Base-by-base conservation (phyloP, 1,140 invertebrate species). In the Telenomus remus region DNA sequence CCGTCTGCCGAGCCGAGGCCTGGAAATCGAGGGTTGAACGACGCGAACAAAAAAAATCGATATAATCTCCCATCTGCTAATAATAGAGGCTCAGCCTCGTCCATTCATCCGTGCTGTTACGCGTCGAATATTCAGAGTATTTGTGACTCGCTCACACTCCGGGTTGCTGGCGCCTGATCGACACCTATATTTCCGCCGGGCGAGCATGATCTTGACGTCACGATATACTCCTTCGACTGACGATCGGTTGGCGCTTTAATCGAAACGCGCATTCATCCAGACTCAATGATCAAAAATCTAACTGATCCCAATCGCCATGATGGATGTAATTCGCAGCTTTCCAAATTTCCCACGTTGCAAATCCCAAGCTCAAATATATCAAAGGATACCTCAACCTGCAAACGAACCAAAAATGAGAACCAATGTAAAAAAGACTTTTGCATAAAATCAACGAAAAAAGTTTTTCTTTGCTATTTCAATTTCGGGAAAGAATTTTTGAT, bases 11-110 rank as follows among this genome's bases (percentile, higher is more conserved):
- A 51, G 55, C 55, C 55, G 73, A 76, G 78, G 73, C 50, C 69
- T 68, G 57, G 53, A 73, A 80, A 78, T 70, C 74, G 76, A 79
- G 74, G 76, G 70, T 55, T 54, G 79, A 72, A 68, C 78, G 80
- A 80, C 56, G 55, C 53, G 57, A 72, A 76, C 59, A 82, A 44
- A 85, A 83, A 75, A 84, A 85, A 87, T 86, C 85, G 84, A 86
- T 86, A 84, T 83, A 86, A 86, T 87, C 85, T 85, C 79, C 84
- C 84, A 86, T 86, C 84, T 86, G 82, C 84, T 87, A 86, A 87
- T 86, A 86, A 87, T 83, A 83, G 83, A 83, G 82, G 84, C 81
- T 85, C 81, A 84, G 80, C 79, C 71, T 78, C 69, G 76, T 80
- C 72, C 82, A 82, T 85, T 85, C 78, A 84, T 86, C 76, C 79